Evolutionary conservation across 2,888 invertebrate genomes (phyloP).

Genomic region (Herminia tarsipennalis): DNA sequence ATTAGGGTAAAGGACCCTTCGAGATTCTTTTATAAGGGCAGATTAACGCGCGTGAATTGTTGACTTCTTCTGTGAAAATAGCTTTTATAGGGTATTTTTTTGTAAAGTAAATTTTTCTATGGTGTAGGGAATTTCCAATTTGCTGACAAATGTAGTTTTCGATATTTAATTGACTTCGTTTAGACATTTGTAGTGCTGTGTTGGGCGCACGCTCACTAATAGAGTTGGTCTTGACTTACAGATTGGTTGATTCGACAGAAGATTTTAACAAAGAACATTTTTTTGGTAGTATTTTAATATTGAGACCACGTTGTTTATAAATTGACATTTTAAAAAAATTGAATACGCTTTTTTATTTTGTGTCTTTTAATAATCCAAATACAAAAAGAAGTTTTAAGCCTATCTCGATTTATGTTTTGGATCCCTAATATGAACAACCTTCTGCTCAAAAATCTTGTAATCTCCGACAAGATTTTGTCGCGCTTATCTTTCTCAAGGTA

Average conservation of each 20-base stretch:
- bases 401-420: no score
- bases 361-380: no score
- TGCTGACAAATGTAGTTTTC: constrained; percentile 63
- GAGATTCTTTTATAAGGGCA: constrained; percentile 51
- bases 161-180: constrained; percentile 64
- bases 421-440: no score
- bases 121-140: constrained; percentile 50
- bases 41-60: constrained; percentile 53
- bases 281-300: not conserved
- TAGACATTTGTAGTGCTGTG: constrained; percentile 29
- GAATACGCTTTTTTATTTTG: no score
- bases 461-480: no score
- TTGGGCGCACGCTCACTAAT: constrained; percentile 15
- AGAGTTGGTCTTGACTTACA: constrained; percentile 11
- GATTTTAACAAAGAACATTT: not conserved
- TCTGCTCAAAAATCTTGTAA: no score
- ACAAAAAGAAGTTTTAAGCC: no score
- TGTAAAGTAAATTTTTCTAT: constrained; percentile 23
- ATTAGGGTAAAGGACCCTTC: constrained; percentile 54
- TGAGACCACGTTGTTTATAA: not conserved
- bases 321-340: no score
- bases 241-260: not conserved
- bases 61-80: constrained; percentile 51
- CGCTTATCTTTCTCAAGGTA: no score
- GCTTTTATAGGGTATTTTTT: constrained; percentile 36